Percentiles rank a stretch among this genome's conserved stretches.
phyloP scores from a whole-genome alignment of 2,113 vertebrate species.

The Ivindomyrus marchei region DNA sequence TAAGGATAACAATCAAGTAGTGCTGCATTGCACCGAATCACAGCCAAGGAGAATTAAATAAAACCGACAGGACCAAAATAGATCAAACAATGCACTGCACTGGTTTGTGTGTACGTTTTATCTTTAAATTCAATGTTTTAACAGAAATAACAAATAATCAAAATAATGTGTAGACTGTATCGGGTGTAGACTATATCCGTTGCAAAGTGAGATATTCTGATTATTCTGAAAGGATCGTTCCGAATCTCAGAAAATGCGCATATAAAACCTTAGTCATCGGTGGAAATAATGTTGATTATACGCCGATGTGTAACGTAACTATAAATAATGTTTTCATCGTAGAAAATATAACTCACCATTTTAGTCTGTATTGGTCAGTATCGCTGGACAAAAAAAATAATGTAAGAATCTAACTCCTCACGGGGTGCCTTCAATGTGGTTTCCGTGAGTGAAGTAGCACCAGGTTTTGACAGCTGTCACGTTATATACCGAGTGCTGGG shows the following conservation, averaged over 20 bases:
- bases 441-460: not conserved
- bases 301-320: not conserved
- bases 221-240: not conserved
- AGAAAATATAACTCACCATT: conserved; percentile 15
- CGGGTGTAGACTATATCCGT: not conserved
- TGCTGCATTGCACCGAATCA: not conserved
- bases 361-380: conserved; percentile 1
- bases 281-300: not conserved
- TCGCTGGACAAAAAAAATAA: not conserved
- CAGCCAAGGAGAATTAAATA: not conserved
- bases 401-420: not conserved
- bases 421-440: conserved; percentile 13
- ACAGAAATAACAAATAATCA: not conserved
- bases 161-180: not conserved
- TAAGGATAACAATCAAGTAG: not conserved
- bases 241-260: not conserved
- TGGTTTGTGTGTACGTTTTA: not conserved
- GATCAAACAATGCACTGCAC: not conserved
- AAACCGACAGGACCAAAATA: not conserved
- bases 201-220: not conserved
- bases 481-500: conserved; percentile 4
- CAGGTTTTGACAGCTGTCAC: not conserved
- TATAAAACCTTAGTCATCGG: not conserved
- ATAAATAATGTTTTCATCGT: not conserved
- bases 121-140: not conserved